Conservation (phyloP, 1,140 invertebrate genomes). For the Coelopa frigida region DNA sequence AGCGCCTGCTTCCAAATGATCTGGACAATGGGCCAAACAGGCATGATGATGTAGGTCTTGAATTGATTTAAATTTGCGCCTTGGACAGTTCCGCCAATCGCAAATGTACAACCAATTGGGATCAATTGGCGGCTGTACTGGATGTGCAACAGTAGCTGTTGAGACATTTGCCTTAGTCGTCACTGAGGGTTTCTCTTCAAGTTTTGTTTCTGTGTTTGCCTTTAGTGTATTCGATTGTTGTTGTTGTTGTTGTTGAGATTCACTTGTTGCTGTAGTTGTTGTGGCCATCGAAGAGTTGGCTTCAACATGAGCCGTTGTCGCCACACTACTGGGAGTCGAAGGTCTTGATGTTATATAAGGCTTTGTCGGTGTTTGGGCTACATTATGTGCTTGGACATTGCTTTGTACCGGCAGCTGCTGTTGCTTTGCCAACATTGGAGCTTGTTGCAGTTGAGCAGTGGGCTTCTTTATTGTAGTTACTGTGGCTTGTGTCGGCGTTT, state of each 20-base stretch:
- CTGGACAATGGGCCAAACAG: constrained; percentile 71
- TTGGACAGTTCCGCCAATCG: constrained; percentile 81
- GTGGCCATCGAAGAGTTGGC: not conserved
- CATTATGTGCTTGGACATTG: too few species aligned
- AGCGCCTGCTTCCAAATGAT: constrained; percentile 51
- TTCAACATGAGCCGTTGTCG: not conserved
- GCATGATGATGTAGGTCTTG: constrained; percentile 81
- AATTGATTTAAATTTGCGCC: constrained; percentile 59
- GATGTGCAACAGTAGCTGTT: not conserved
- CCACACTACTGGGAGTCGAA: too few species aligned
- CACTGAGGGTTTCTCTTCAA: too few species aligned
- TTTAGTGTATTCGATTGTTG: too few species aligned
- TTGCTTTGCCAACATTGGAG: too few species aligned
- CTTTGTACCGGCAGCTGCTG: too few species aligned
- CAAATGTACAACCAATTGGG: constrained; percentile 65
- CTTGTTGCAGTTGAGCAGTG: too few species aligned
- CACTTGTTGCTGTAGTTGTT: not conserved
- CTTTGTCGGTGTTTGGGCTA: too few species aligned
- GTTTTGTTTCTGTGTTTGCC: too few species aligned
- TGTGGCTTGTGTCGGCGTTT: too few species aligned
- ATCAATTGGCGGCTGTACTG: constrained; percentile 30
- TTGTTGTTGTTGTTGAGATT: not conserved
- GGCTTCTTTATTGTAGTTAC: too few species aligned
- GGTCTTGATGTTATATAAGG: too few species aligned
- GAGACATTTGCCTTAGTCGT: not conserved